Base-by-base conservation (phyloP, 2,888 invertebrate genomes). In the Cantharis lateralis region DNA sequence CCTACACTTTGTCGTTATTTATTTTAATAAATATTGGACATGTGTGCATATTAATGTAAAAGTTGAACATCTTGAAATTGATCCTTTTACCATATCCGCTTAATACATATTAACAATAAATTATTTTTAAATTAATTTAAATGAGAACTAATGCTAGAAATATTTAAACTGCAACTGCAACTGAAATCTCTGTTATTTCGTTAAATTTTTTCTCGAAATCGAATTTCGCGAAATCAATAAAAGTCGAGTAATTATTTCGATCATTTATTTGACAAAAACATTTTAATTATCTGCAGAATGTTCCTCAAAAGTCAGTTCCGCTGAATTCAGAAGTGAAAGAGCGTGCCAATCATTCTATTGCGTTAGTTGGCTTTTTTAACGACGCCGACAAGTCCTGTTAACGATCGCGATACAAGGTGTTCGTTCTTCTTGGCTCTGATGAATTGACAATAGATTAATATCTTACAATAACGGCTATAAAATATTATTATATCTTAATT, bases 281-380 rank as follows among this genome's bases (percentile, higher is more conserved):
- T 74, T 74, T 77, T 77, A 77, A 77, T 77, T 77, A 77, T 77
- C 77, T 70, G 72, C 71, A 74, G 77, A 77, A 77, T 81, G 80
- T 79, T 75, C 80, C 73, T 80, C 77, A 81, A 79, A 79, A 80
- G 78, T 80, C 80, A 76, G 79, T 80, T 81, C 80, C 80, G 76
- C 75, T 80, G 80, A 81, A 82, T 81, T 78, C 82, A 78, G 78
- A 79, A 80, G 80, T 78, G 80, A 78, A 81, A 79, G 79, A 80
- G 80, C 80, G 80, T 77, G 79, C 78, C 80, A 79, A 79, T 77
- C 80, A 82, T 82, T 81, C 81, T 80, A 82, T 82, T 81, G 74
- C 80, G 79, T 80, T 80, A 78, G 79, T 78, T 75, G 28, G 72
- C 24, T 70, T 81, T 82, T 82, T 81, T 78, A 74, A 28, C 63